phyloP scores from a whole-genome alignment of 2,797 vertebrate genomes.

The Artibeus jamaicensis region DNA sequence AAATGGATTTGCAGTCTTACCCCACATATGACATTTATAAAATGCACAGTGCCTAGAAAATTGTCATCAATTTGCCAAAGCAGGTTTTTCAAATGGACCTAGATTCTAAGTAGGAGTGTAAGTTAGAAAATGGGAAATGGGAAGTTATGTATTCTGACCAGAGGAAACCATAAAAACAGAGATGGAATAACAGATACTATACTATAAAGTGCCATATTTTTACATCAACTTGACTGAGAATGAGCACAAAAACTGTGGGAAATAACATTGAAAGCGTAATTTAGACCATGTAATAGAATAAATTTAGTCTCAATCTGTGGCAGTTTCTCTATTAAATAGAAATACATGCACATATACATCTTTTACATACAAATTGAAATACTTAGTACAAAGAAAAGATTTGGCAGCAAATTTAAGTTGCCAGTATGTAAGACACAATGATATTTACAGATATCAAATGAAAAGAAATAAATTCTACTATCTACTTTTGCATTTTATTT shows the following conservation, averaged over 20 bases:
- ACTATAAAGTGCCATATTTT: background rate
- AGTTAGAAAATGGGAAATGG: background rate
- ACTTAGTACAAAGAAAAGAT: background rate
- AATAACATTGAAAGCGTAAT: background rate
- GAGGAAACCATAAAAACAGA: background rate
- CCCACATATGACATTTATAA: background rate
- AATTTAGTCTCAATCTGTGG: background rate
- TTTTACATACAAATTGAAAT: background rate
- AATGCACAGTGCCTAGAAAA: background rate
- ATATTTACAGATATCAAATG: background rate
- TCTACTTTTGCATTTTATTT: background rate
- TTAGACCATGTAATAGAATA: background rate
- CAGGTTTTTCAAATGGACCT: background rate
- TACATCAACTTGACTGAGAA: background rate
- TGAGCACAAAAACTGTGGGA: background rate
- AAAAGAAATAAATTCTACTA: background rate
- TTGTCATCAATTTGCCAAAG: background rate
- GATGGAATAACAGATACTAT: background rate
- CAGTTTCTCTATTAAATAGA: background rate
- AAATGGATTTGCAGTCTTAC: background rate
- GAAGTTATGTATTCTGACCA: background rate
- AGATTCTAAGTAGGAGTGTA: background rate
- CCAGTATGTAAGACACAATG: background rate
- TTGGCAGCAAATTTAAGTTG: background rate
- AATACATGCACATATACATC: background rate